These are phyloP conservation scores for Condylura cristata DNA, from an alignment of 2,113 vertebrate genomes.

Conservation along the genomic window DNA sequence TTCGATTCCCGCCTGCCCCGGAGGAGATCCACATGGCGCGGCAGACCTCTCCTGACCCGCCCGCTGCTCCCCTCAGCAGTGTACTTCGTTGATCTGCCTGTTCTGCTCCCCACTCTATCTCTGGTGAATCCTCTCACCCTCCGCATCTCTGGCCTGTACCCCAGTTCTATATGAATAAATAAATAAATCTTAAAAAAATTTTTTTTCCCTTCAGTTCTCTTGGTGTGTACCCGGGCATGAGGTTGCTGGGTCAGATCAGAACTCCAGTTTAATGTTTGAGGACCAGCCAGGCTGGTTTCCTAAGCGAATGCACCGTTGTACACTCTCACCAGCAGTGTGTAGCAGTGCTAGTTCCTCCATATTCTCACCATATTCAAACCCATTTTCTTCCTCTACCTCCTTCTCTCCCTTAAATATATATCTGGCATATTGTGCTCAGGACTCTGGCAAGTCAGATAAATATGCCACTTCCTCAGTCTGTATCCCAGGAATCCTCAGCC, in stretches of 20 bases:
- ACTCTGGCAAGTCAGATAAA: neutral
- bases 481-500: neutral
- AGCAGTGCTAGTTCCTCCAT: neutral
- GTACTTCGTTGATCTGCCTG: too few species aligned
- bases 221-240: neutral
- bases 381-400: neutral
- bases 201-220: slow-evolving; percentile 15
- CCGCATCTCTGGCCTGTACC: too few species aligned
- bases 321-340: neutral
- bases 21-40: too few species aligned
- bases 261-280: neutral
- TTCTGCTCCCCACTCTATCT: too few species aligned
- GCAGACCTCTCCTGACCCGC: too few species aligned
- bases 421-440: neutral
- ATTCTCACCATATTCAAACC: neutral
- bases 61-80: too few species aligned
- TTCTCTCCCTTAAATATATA: neutral
- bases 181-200: too few species aligned
- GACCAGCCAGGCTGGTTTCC: neutral
- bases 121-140: too few species aligned
- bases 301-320: neutral
- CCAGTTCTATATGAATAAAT: too few species aligned
- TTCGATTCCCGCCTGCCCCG: too few species aligned
- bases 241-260: neutral
- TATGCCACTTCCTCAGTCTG: neutral